Evolutionary conservation across 2,888 invertebrate genomes (phyloP), one percentile per base, ranked within the genome.

Genomic region (Zhuqinia jingwanae): DNA sequence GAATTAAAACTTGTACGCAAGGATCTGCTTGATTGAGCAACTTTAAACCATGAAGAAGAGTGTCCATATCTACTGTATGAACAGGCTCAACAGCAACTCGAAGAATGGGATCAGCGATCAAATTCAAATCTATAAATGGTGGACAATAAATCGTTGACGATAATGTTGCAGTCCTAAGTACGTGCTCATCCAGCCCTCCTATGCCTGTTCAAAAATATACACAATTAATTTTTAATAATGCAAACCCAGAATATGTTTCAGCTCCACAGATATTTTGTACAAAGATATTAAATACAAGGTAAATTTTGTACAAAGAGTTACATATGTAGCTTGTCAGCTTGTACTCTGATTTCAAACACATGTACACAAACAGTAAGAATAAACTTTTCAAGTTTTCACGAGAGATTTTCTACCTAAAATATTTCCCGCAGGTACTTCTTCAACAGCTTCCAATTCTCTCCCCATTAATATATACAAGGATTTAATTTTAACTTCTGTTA

Each of bases 1-100:
- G 97, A 17, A 99, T 94, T 0, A 96, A 93, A 0, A 97, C 96
- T 92, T 96, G 95, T 0, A 98, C 98, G 92, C 98, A 97, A 0
- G 98, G 97, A 93, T 99, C 99, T 0, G 97, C 96, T 93, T 98
- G 98, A 92, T 98, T 97, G 10, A 99, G 93, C 25, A 98, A 93
- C 92, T 96, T 96, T 45, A 99, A 93, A 0, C 98, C 94, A 58
- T 93, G 92, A 0, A 93, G 92, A 50, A 95, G 91, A 47, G 92
- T 92, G 22, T 70, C 86, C 92, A 98, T 94, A 91, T 99, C 97
- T 77, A 94, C 94, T 0, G 96, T 95, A 92, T 96, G 95, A 0
- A 94, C 94, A 0, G 99, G 97, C 92, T 99, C 98, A 11, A 99
- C 94, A 0, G 99, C 98, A 0, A 99, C 99, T 88, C 98, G 94